Percentiles rank a stretch among this genome's conserved stretches.
phyloP scores from a whole-genome alignment of 2,797 vertebrate species.

The Lepilemur septentrionalis region DNA sequence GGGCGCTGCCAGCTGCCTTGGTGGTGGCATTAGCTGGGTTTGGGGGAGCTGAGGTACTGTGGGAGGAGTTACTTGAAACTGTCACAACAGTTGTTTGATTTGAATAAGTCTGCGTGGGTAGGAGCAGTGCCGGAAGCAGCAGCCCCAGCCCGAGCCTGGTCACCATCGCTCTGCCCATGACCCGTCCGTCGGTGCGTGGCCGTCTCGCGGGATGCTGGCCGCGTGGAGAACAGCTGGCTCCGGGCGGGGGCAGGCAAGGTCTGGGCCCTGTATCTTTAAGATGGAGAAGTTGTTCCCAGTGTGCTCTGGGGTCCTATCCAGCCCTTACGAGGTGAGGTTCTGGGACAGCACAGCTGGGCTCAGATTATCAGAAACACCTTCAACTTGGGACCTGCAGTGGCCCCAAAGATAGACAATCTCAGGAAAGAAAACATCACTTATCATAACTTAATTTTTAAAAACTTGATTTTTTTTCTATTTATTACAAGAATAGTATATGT shows the following conservation, averaged over 20 bases:
- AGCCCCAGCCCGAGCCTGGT: conserved; percentile 85
- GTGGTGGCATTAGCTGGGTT: conserved; percentile 82
- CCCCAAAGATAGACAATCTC: neutral
- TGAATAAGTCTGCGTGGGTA: conserved; percentile 85
- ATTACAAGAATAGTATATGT: neutral
- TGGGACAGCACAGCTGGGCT: neutral
- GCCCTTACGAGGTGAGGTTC: neutral
- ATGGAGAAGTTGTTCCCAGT: neutral
- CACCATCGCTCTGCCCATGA: conserved; percentile 83
- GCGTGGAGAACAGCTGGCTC: neutral
- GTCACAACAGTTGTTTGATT: conserved; percentile 61
- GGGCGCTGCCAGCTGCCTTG: conserved; percentile 82
- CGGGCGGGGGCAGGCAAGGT: neutral
- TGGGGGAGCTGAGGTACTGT: conserved; percentile 67
- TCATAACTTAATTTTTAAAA: neutral
- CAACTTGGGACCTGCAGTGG: neutral
- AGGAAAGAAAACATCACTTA: neutral
- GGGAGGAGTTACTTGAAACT: conserved; percentile 65
- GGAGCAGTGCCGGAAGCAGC: conserved; percentile 84
- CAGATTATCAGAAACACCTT: neutral
- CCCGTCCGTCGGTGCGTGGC: conserved; percentile 71
- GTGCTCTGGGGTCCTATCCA: neutral
- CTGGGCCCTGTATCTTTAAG: neutral
- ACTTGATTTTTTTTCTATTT: neutral
- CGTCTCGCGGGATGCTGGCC: neutral